These are phyloP conservation scores for Choreutis nemorana DNA, from an alignment of 2,888 invertebrate species.

Conservation along the genomic window DNA sequence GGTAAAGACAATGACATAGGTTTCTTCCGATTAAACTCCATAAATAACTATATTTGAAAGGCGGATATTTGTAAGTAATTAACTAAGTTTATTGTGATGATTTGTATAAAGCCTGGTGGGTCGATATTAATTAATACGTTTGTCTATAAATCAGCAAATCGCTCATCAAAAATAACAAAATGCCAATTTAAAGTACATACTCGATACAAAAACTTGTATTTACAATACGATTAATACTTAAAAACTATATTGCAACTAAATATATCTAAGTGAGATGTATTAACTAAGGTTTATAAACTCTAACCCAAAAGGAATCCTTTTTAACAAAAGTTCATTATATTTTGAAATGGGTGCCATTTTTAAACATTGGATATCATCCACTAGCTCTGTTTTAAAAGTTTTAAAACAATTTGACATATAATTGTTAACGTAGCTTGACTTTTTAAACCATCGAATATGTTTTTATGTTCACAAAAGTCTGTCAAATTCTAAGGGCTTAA, in stretches of 20 bases:
- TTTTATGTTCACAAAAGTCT: too few species aligned
- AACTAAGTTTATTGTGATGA: conserved; percentile 18
- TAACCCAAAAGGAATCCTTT: not conserved
- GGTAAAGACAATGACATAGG: conserved; percentile 1
- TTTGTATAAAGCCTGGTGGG: conserved; percentile 35
- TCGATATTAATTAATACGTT: too few species aligned
- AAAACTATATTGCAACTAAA: conserved; percentile 6
- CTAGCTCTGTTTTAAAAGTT: too few species aligned
- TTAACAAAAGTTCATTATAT: conserved; percentile 5
- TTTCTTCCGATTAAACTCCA: not conserved
- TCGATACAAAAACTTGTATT: conserved; percentile 27
- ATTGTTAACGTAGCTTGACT: too few species aligned
- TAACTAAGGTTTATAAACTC: not conserved
- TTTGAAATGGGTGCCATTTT: too few species aligned
- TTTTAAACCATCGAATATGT: too few species aligned
- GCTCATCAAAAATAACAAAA: too few species aligned
- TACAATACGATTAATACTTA: conserved; percentile 22
- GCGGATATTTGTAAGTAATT: conserved; percentile 11
- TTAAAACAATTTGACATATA: too few species aligned
- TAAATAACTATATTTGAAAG: conserved; percentile 1
- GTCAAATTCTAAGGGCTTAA: too few species aligned
- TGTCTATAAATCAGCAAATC: too few species aligned
- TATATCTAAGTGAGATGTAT: not conserved
- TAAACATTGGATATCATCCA: too few species aligned
- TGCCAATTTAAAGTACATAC: too few species aligned